Evolutionary conservation across 2,113 vertebrate genomes (phyloP).

Genomic region (Garra rufa): DNA sequence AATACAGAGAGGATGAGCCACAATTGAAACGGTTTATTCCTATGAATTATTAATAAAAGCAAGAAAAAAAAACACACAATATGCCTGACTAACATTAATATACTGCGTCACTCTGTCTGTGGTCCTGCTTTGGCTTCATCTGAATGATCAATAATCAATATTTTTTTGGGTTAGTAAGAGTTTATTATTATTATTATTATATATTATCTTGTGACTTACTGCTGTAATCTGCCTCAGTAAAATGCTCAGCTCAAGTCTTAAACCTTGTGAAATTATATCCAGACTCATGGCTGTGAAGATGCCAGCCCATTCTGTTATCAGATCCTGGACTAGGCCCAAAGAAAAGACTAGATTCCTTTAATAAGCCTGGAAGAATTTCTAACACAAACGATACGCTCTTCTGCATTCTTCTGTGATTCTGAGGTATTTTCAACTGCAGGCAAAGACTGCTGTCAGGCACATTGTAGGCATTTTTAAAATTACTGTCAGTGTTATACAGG

Average conservation of each 20-base stretch:
- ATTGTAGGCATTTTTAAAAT: background rate
- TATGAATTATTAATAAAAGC: background rate
- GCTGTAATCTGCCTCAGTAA: background rate
- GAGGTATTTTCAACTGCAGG: background rate
- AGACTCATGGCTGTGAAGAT: background rate
- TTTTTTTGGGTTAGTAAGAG: no score
- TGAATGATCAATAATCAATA: no score
- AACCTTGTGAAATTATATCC: conserved; percentile 17
- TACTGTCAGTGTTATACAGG: background rate
- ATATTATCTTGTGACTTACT: background rate
- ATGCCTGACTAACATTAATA: background rate
- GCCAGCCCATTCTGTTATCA: background rate
- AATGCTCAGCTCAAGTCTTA: background rate
- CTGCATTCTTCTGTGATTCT: conserved; percentile 21
- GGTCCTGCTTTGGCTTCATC: no score
- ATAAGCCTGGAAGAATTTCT: conserved; percentile 37
- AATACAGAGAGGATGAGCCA: background rate
- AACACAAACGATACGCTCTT: conserved; percentile 6
- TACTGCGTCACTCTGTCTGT: no score
- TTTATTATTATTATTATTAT: background rate
- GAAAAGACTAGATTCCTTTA: conserved; percentile 33
- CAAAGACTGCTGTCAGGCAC: background rate
- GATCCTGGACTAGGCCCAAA: conserved; percentile 29
- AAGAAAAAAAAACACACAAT: background rate
- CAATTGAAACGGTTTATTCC: background rate